A percentile compares a stretch with the other conserved stretches of the same genome.
phyloP scores from a whole-genome alignment of 1,140 invertebrate species.

The Drosophila takahashii region DNA sequence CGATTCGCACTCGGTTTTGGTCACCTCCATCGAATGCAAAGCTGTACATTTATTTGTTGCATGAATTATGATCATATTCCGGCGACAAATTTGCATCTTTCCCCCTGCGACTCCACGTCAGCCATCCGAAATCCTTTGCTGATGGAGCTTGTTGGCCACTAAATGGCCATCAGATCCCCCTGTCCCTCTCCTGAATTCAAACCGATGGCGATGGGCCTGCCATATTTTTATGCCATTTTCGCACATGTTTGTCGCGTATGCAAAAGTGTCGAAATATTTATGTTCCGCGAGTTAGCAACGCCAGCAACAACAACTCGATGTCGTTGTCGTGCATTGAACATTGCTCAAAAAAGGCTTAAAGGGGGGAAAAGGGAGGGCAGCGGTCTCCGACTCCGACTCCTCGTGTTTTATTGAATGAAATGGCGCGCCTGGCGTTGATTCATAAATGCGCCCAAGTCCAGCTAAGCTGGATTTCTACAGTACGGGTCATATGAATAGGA shows the following conservation, averaged over 20 bases:
- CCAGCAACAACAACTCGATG: constrained; percentile 44
- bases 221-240: constrained; percentile 82
- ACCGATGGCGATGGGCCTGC: constrained; percentile 39
- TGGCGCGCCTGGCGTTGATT: constrained; percentile 78
- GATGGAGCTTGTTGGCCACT: constrained; percentile 27
- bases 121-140: neutral
- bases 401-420: constrained; percentile 83
- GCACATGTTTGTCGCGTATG: constrained; percentile 74
- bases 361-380: neutral
- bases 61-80: constrained; percentile 81
- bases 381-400: constrained; percentile 13
- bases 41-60: constrained; percentile 77
- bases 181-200: neutral
- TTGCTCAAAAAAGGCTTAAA: constrained; percentile 63
- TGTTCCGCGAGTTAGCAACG: constrained; percentile 75
- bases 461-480: constrained; percentile 19
- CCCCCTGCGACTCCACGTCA: neutral
- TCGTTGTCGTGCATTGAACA: constrained; percentile 74
- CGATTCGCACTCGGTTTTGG: constrained; percentile 12
- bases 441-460: constrained; percentile 68
- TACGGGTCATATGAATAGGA: neutral
- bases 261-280: constrained; percentile 83
- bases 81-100: constrained; percentile 67
- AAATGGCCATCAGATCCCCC: constrained; percentile 60
- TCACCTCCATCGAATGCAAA: constrained; percentile 32